Percentiles rank a stretch among this genome's conserved stretches.
Conservation (phyloP, 2,113 vertebrate species). For the Platycercus adscitus region DNA sequence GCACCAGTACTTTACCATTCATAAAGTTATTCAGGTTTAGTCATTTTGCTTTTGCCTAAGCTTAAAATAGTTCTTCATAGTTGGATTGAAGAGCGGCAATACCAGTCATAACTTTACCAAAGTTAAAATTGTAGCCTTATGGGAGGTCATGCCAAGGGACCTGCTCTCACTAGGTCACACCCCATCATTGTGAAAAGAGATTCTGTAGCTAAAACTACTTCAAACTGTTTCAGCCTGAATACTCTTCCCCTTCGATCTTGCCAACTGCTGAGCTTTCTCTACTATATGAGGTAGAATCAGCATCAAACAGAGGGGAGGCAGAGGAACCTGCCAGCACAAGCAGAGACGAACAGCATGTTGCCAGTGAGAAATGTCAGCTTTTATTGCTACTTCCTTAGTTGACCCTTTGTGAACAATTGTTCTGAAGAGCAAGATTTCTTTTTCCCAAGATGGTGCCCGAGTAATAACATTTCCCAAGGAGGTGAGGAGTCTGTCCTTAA, state of each 20-base stretch:
- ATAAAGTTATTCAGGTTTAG: not conserved
- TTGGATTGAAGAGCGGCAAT: not conserved
- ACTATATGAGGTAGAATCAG: slow-evolving; percentile 65
- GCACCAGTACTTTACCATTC: accelerated
- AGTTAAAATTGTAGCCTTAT: not conserved
- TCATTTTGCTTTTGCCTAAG: not conserved
- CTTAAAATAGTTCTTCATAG: not conserved
- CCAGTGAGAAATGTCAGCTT: slow-evolving; percentile 76
- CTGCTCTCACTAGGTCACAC: not conserved
- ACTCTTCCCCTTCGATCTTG: slow-evolving; percentile 62
- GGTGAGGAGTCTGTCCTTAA: slow-evolving; percentile 67
- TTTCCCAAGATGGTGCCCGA: slow-evolving; percentile 51
- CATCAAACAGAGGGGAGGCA: slow-evolving; percentile 66
- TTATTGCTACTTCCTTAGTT: slow-evolving; percentile 69
- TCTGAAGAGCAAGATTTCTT: slow-evolving; percentile 69
- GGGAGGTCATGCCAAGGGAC: not conserved
- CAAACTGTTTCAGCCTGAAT: slow-evolving; percentile 48
- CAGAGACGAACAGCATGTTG: slow-evolving; percentile 50
- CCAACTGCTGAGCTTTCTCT: slow-evolving; percentile 63
- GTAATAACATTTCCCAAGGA: slow-evolving; percentile 67
- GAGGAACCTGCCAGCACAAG: slow-evolving; percentile 64
- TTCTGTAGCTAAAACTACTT: slow-evolving; percentile 43
- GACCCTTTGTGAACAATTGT: slow-evolving; percentile 66
- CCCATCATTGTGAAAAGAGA: not conserved
- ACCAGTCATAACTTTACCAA: not conserved